Base-by-base conservation (phyloP, 2,113 vertebrate genomes). In the Upupa epops region DNA sequence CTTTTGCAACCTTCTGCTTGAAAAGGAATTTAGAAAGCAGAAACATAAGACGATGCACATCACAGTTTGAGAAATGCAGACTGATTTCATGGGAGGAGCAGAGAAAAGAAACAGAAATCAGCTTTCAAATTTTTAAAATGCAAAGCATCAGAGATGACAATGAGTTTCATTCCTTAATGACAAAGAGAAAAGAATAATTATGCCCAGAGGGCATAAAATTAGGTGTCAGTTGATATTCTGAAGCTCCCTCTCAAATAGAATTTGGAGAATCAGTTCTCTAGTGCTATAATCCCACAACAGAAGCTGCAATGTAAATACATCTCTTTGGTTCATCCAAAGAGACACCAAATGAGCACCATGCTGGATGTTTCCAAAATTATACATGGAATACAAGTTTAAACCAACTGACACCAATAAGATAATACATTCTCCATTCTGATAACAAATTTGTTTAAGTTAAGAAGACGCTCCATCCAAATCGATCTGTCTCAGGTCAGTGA, bases 101-200 rank as follows among this genome's bases (percentile, higher is more conserved):
- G 40, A 69, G 32, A 81, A 84, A 84, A 81, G 54, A 83, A 95
- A 86, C 22, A 76, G 89, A 68, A 9, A 49, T 12, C 4, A 5
- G 12, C 28, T 60, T 80, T 75, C 58, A 68, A 54, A 42, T 75
- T 86, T 91, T 81, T 42, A 29, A 88, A 83, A 72, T 1, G 3
- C 24, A 68, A 71, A 71, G 52, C 25, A 46, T 61, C 32, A 76
- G 45, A n/a, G 17, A 78, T 32, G n/a, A 60, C 52, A 73, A 28
- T 2, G 4, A 81, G 28, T 64, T 89, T 86, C 49, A 86, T 26
- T 49, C 40, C 40, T 59, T 81, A 78, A 68, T 49, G 61, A 90
- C 86, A 78, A 68, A 78, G 11, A 68, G 45, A 93, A 73, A 24
- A 92, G 51, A 52, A 54, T 65, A 83, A 93, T 82, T 88, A 81